Conservation (phyloP, 2,797 vertebrate genomes). For the Rachycentron canadum region DNA sequence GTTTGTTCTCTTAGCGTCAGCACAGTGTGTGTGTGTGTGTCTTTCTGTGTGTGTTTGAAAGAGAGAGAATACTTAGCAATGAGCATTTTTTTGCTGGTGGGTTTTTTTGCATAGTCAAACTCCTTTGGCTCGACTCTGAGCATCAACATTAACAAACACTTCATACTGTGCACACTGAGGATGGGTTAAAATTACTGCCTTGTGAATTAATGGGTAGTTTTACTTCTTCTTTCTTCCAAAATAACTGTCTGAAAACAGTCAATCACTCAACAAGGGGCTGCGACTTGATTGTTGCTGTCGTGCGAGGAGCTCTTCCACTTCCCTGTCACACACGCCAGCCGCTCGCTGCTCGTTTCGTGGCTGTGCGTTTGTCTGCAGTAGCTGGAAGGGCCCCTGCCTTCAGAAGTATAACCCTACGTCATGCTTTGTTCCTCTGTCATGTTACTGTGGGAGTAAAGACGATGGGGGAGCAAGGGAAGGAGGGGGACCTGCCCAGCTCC, state of each 20-base stretch:
- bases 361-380: slow-evolving; percentile 26
- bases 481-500: slow-evolving; percentile 6
- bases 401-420: slow-evolving; percentile 26
- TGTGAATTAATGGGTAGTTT: background rate
- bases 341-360: slow-evolving; percentile 21
- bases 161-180: background rate
- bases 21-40: slow-evolving; percentile 41
- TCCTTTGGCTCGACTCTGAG: slow-evolving; percentile 25
- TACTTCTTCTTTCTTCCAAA: background rate
- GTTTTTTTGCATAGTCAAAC: slow-evolving; percentile 58
- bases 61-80: slow-evolving; percentile 36
- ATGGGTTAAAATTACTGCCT: background rate
- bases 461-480: background rate
- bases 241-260: background rate
- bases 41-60: slow-evolving; percentile 1
- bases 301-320: slow-evolving; percentile 20
- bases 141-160: slow-evolving; percentile 35
- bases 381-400: slow-evolving; percentile 40
- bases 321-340: slow-evolving; percentile 10
- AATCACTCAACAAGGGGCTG: background rate
- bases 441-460: slow-evolving; percentile 40
- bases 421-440: slow-evolving; percentile 60
- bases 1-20: slow-evolving; percentile 74
- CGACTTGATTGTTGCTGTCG: background rate
- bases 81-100: slow-evolving; percentile 26